A percentile compares a stretch with the other conserved stretches of the same genome.
These are phyloP conservation scores for Cyclophora punctaria DNA, from an alignment of 2,888 invertebrate species.

Conservation along the genomic window DNA sequence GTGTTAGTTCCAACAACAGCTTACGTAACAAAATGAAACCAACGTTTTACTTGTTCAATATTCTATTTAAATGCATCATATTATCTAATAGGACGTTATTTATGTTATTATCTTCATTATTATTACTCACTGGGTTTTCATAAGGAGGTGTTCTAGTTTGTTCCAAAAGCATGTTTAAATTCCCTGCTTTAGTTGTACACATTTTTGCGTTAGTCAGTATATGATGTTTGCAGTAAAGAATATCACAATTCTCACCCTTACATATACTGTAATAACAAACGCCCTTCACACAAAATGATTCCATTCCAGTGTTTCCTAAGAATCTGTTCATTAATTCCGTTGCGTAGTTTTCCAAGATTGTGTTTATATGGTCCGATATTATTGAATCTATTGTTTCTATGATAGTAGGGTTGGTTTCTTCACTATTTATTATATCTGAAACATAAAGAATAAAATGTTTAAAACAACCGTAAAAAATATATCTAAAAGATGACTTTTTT, in stretches of 20 bases:
- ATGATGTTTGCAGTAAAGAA: conserved; percentile 38
- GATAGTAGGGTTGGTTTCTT: no score
- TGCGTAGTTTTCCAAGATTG: conserved; percentile 33
- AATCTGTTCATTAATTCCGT: conserved; percentile 39
- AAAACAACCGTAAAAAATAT: background rate
- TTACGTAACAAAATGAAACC: conserved; percentile 2
- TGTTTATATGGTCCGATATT: conserved; percentile 28
- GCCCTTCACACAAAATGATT: conserved; percentile 39
- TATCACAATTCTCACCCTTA: conserved; percentile 27
- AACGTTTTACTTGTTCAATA: conserved; percentile 23
- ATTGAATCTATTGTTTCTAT: conserved; percentile 10
- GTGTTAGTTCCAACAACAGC: background rate
- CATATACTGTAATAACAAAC: conserved; percentile 43
- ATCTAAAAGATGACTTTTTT: no score
- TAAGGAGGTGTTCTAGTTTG: conserved; percentile 15
- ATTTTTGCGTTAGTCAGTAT: conserved; percentile 33
- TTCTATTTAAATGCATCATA: conserved; percentile 20
- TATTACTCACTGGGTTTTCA: background rate
- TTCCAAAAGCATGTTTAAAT: conserved; percentile 13
- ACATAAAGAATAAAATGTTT: background rate
- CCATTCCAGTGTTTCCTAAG: conserved; percentile 31
- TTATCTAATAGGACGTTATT: conserved; percentile 9
- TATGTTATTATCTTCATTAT: conserved; percentile 29
- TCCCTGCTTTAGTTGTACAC: conserved; percentile 20
- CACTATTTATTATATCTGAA: conserved; percentile 9